A percentile compares a stretch with the other conserved stretches of the same genome.
These are phyloP conservation scores for Intellagama lesueurii DNA, from an alignment of 2,797 vertebrate species.

Conservation along the genomic window DNA sequence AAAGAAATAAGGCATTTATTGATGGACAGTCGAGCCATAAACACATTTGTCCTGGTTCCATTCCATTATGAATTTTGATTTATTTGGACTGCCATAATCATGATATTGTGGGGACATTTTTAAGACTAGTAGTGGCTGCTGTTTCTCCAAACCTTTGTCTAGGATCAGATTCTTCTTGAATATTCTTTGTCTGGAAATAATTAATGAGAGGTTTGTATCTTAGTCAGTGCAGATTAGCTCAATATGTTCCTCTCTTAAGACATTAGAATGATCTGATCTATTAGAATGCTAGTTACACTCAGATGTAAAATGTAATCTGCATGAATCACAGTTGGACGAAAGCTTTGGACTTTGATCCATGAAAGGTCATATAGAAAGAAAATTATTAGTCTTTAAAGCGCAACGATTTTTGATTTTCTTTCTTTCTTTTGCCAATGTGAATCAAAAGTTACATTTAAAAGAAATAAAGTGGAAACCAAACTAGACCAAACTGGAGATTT, in stretches of 20 bases:
- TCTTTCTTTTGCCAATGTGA: background rate
- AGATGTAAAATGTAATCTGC: background rate
- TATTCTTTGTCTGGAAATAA: background rate
- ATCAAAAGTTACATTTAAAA: background rate
- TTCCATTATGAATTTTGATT: background rate
- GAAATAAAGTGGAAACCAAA: background rate
- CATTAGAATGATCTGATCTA: background rate
- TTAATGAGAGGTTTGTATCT: background rate
- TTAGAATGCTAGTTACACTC: background rate
- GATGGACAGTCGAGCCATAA: constrained; percentile 7
- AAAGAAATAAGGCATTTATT: background rate
- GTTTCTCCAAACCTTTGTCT: background rate
- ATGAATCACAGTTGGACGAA: background rate
- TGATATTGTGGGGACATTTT: background rate
- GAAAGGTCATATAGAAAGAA: too few relatives aligned
- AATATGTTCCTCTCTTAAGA: background rate
- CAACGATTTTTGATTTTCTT: too few relatives aligned
- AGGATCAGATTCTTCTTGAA: background rate
- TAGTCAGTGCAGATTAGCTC: background rate
- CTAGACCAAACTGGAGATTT: background rate
- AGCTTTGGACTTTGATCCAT: too few relatives aligned
- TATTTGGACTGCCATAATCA: background rate
- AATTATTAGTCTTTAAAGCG: too few relatives aligned
- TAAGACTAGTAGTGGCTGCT: background rate
- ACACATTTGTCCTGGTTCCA: background rate